Base-by-base conservation (phyloP, 2,113 vertebrate genomes). In the Saimiri boliviensis region DNA sequence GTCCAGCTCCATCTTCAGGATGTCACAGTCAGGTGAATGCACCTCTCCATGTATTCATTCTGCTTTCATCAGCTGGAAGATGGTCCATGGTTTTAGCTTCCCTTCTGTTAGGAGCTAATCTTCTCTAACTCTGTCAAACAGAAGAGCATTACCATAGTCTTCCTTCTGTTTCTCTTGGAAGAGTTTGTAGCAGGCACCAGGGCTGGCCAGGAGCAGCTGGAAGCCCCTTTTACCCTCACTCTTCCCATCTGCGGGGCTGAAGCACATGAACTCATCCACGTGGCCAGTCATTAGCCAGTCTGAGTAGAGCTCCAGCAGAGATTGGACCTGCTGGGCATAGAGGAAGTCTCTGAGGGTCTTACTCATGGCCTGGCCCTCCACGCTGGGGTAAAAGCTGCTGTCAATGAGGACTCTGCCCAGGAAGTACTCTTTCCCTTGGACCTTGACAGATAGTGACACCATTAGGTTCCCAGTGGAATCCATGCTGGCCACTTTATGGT, bases 391-490 rank as follows among this genome's bases (percentile, higher is more conserved):
- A 30, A 99, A 98, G 93, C 99, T 97, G 94, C 96, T 99, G 56
- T 99, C 99, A 0, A 99, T 99, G 93, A 99, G 98, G 97, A 99
- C 99, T 80, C 99, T 98, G 1, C 99, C 99, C 71, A 99, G 97
- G 0, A 99, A 99, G 63, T 99, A 99, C 1, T 98, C 97, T 94
- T 98, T 99, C 12, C 99, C 99, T 1, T 98, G 98, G 60, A 99
- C 99, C 0, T 98, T 99, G 96, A 99, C 99, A 0, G 99, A 99
- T 0, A 99, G 99, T 88, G 99, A 99, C 25, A 99, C 99, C 0
- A 99, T 99, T 98, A 99, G 97, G 93, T 99, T 99, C 42, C 99
- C 99, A 0, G 99, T 99, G 3, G 99, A 99, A 56, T 99, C 99
- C 42, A 99, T 96, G 93, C 99, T 99, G 98, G 90, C 98, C 83